Conservation (phyloP, 2,888 invertebrate genomes). For the Patella caerulea region DNA sequence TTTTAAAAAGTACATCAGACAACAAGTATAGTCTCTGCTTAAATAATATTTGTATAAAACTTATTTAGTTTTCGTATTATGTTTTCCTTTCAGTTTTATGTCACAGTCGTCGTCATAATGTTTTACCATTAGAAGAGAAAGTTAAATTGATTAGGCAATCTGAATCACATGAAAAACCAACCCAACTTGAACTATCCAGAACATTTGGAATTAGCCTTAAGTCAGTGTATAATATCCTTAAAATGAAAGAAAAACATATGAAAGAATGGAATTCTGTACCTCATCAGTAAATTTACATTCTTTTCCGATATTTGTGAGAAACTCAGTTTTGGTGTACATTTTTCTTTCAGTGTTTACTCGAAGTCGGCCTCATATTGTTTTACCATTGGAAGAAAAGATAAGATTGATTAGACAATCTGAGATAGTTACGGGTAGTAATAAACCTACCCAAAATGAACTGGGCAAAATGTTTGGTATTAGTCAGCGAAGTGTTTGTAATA, state of each 20-base stretch:
- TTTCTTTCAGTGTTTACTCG: too few species aligned
- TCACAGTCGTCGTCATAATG: background rate
- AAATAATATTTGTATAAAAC: too few species aligned
- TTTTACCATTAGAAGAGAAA: slow-evolving; percentile 7
- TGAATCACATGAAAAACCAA: background rate
- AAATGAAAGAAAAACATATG: slow-evolving; percentile 8
- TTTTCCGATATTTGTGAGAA: too few species aligned
- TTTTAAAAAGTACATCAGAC: too few species aligned
- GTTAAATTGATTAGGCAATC: background rate
- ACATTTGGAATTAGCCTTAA: background rate
- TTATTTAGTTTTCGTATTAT: too few species aligned
- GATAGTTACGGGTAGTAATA: background rate
- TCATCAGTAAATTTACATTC: too few species aligned
- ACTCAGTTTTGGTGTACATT: too few species aligned
- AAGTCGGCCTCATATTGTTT: background rate
- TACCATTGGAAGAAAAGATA: background rate
- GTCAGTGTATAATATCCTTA: slow-evolving; percentile 1
- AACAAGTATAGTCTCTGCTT: too few species aligned
- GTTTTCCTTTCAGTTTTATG: too few species aligned
- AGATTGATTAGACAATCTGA: background rate
- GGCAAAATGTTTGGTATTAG: background rate
- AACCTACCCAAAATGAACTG: background rate
- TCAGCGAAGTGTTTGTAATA: background rate
- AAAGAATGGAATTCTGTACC: background rate
- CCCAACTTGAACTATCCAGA: background rate